These are phyloP conservation scores for Drosophila murphyi DNA, from an alignment of 1,140 invertebrate genomes.

Conservation along the genomic window DNA sequence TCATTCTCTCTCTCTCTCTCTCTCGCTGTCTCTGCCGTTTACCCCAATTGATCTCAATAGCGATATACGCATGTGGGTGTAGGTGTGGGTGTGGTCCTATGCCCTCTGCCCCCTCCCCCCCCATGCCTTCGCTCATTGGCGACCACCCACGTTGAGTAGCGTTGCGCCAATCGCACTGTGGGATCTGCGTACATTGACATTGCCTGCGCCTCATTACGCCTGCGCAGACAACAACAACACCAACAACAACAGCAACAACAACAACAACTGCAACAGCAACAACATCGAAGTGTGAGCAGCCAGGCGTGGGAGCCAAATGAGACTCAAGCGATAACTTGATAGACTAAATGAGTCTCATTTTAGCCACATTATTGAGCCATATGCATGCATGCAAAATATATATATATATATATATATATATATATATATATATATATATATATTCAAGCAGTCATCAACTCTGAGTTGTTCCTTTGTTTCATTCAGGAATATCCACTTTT, in stretches of 20 bases:
- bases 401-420: not conserved
- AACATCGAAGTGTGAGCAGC: slow-evolving; percentile 17
- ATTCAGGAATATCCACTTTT: not conserved
- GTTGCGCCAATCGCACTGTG: slow-evolving; percentile 62
- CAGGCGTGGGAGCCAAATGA: slow-evolving; percentile 37
- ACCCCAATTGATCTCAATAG: slow-evolving; percentile 37
- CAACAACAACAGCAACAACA: slow-evolving; percentile 21
- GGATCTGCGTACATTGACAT: slow-evolving; percentile 79
- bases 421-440: no score
- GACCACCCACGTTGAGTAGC: slow-evolving; percentile 62
- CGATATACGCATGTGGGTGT: slow-evolving; percentile 30
- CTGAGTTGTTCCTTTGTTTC: not conserved
- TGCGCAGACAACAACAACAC: slow-evolving; percentile 59
- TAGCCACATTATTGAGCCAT: slow-evolving; percentile 44
- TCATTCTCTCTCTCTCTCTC: not conserved
- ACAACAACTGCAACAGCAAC: slow-evolving; percentile 9
- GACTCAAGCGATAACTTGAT: slow-evolving; percentile 35
- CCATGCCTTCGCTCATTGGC: not conserved
- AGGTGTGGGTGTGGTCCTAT: slow-evolving; percentile 36
- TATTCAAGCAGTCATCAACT: slow-evolving; percentile 25
- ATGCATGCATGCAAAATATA: slow-evolving; percentile 20
- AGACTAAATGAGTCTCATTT: slow-evolving; percentile 41
- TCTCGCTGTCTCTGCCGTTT: not conserved
- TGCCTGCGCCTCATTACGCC: slow-evolving; percentile 76
- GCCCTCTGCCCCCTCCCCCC: not conserved